Percentiles rank a stretch among this genome's conserved stretches.
phyloP scores from a whole-genome alignment of 2,113 vertebrate species.

The Tragelaphus scriptus region DNA sequence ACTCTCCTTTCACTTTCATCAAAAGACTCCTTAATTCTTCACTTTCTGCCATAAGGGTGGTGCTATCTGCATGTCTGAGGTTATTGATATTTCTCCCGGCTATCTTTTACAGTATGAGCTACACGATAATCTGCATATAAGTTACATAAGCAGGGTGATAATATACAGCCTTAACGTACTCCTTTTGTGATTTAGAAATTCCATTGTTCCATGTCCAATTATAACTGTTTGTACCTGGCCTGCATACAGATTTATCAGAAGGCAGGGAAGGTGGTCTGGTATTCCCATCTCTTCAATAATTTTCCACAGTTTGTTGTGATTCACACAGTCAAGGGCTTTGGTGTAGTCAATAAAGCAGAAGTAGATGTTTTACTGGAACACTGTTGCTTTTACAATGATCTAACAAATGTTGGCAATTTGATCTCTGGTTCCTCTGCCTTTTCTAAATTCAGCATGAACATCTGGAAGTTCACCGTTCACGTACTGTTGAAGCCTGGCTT shows the following conservation, averaged over 20 bases:
- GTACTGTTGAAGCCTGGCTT: neutral
- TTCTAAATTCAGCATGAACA: neutral
- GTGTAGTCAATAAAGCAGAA: neutral
- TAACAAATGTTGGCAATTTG: neutral
- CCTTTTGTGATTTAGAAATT: neutral
- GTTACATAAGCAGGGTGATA: neutral
- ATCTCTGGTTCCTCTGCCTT: neutral
- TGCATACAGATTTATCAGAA: neutral
- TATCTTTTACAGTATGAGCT: neutral
- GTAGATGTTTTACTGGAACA: neutral
- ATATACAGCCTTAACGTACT: neutral
- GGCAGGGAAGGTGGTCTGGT: neutral
- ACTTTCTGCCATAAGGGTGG: neutral
- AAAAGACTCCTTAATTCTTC: neutral
- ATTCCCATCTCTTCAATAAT: neutral
- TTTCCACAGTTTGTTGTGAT: neutral
- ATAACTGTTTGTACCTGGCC: neutral
- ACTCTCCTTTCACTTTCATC: neutral
- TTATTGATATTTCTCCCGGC: neutral
- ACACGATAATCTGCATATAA: neutral
- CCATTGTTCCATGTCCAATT: neutral
- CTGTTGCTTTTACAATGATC: neutral
- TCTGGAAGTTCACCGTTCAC: neutral
- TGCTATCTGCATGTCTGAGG: neutral
- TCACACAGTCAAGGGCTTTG: neutral